These are phyloP conservation scores for Heliconius ethilla DNA, from an alignment of 2,888 invertebrate species.

Conservation along the genomic window DNA sequence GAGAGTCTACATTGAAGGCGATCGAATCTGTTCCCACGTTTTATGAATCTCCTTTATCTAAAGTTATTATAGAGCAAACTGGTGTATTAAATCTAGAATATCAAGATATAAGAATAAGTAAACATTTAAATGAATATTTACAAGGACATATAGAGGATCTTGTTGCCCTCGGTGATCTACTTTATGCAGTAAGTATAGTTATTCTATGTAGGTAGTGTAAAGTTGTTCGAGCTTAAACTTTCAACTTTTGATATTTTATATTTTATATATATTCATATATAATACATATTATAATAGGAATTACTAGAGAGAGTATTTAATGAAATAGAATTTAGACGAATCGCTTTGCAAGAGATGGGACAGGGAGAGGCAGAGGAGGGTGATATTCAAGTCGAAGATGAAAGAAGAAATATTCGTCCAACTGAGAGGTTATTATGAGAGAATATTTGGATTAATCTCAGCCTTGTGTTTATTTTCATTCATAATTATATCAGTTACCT, in stretches of 20 bases:
- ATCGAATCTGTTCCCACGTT: constrained; percentile 84
- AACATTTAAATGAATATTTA: constrained; percentile 61
- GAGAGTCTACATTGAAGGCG: constrained; percentile 81
- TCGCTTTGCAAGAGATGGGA: constrained; percentile 49
- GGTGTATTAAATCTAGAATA: constrained; percentile 70
- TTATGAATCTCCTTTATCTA: constrained; percentile 82
- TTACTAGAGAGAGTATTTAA: constrained; percentile 59
- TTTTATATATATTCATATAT: too few relatives aligned
- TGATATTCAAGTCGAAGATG: constrained; percentile 47
- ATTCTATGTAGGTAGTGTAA: neutral
- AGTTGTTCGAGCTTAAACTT: neutral
- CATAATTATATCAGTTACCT: too few relatives aligned
- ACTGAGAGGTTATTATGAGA: constrained; percentile 59
- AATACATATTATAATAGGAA: constrained; percentile 45
- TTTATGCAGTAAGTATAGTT: constrained; percentile 58
- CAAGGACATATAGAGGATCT: constrained; percentile 68
- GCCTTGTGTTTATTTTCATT: too few relatives aligned
- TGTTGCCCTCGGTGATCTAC: constrained; percentile 53
- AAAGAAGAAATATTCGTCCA: constrained; percentile 51
- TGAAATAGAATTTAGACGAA: constrained; percentile 53
- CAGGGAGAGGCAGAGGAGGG: constrained; percentile 48
- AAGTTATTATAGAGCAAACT: constrained; percentile 58
- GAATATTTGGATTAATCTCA: neutral
- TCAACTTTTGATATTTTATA: constrained; percentile 33
- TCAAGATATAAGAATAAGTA: constrained; percentile 63